Conservation (phyloP, 2,888 invertebrate genomes). For the Lagria hirta region DNA sequence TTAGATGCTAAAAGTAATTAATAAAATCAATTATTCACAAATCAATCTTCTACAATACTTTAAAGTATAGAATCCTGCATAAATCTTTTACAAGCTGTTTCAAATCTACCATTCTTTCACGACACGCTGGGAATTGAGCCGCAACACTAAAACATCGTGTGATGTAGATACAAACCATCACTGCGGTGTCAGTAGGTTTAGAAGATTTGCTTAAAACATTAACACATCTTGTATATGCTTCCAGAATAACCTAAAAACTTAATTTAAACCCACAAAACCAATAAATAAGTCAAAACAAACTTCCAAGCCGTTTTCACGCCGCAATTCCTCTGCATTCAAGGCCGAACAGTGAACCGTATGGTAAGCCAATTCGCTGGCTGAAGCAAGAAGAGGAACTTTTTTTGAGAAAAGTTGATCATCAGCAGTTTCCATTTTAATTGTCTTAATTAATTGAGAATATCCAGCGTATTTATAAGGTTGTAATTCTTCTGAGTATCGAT, state of each 20-base stretch:
- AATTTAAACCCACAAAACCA: no score
- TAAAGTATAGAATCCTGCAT: conserved; percentile 81
- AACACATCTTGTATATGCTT: conserved; percentile 93
- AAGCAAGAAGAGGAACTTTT: conserved; percentile 77
- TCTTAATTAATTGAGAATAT: conserved; percentile 95
- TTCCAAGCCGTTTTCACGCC: conserved; percentile 91
- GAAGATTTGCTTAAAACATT: conserved; percentile 82
- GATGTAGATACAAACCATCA: conserved; percentile 89
- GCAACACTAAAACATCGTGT: conserved; percentile 95
- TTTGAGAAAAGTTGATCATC: conserved; percentile 93
- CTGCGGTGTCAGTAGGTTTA: conserved; percentile 75
- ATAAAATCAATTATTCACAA: background rate
- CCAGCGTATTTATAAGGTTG: conserved; percentile 98
- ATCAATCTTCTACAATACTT: conserved; percentile 59
- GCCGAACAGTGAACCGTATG: conserved; percentile 96
- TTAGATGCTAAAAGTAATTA: conserved; percentile 71
- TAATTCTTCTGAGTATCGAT: conserved; percentile 84
- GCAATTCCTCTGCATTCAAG: conserved; percentile 94
- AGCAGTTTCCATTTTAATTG: conserved; percentile 89
- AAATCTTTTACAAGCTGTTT: conserved; percentile 86
- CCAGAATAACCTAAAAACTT: conserved; percentile 67
- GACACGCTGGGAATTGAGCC: conserved; percentile 87
- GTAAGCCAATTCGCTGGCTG: conserved; percentile 92
- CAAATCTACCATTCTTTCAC: conserved; percentile 82
- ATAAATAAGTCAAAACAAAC: no score